Evolutionary conservation across 1,140 invertebrate genomes (phyloP), one percentile per base, ranked within the genome.

Genomic region (Coelopa frigida): DNA sequence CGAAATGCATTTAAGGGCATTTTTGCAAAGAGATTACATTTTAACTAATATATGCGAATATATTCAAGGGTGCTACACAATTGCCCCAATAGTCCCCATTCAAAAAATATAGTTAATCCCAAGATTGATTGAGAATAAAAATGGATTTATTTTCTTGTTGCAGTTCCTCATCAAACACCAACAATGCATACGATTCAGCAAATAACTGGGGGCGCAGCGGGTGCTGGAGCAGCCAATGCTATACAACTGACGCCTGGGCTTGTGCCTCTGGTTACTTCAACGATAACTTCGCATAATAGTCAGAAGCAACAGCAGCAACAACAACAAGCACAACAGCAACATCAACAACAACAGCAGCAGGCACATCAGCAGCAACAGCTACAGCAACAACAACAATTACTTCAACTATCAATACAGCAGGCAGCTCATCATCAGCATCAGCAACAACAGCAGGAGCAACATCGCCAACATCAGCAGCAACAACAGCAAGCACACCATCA

Each of bases 151-250:
- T 44, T 35, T 27, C 37, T 31, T 31, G 18, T 10, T 54, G 39
- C 53, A 63, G 59, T 61, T 55, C 63, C 65, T 17, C 59, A 64
- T 50, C 66, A 70, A 43, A 54, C 59, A 46, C 62, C 64, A 22
- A 68, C 64, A 18, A 68, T 68, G 61, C 64, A 68, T 49, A 68
- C 64, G 37, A 68, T 68, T 33, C 65, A 55, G 54, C 67, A 54
- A 56, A 72, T 59, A 53, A 70, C 59, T 44, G 59, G 53, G 26
- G 67, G 56, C 32, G 60, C 59, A 44, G 59, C 54, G 26, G 67
- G 56, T 33, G 60, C 59, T 31, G 57, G 58, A 51, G 59, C 46
- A 18, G 57, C 57, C 29, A 58, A 56, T 48, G 58, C 64, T 33
- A 59, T 62, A n/a, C 62, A 64, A 51, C 35, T 68, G 38, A 53